phyloP scores from a whole-genome alignment of 1,140 invertebrate species.

The Drosophila yakuba region DNA sequence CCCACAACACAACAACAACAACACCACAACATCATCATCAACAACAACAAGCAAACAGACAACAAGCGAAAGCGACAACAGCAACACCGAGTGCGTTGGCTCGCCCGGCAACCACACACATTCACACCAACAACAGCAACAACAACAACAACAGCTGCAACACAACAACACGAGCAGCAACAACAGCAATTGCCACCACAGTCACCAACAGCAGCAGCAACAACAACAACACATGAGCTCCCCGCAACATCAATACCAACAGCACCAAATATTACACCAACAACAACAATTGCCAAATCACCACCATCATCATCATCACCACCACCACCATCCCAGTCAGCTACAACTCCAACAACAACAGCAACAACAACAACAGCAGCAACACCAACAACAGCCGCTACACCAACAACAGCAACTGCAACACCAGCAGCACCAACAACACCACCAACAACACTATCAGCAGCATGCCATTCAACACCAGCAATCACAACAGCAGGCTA shows the following conservation, averaged over 20 bases:
- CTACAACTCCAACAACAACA: conserved; percentile 43
- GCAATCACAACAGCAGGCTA: conserved; percentile 85
- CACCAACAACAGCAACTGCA: conserved; percentile 67
- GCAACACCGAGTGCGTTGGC: conserved; percentile 61
- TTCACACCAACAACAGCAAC: conserved; percentile 73
- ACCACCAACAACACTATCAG: conserved; percentile 74
- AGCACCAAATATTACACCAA: conserved; percentile 84
- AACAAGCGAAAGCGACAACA: conserved; percentile 66
- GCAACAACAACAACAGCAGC: conserved; percentile 62
- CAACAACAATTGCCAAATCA: conserved; percentile 76
- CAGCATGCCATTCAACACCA: conserved; percentile 83
- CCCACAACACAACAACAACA: conserved; percentile 85
- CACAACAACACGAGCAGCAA: conserved; percentile 63
- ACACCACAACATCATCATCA: conserved; percentile 72
- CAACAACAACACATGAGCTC: conserved; percentile 81
- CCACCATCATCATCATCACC: conserved; percentile 80
- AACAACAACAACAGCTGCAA: conserved; percentile 73
- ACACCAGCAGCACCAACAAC: conserved; percentile 63
- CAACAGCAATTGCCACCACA: conserved; percentile 75
- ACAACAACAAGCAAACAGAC: conserved; percentile 67
- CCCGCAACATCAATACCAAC: conserved; percentile 79
- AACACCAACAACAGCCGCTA: conserved; percentile 65
- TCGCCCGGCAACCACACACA: conserved; percentile 60
- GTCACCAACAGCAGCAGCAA: conserved; percentile 77
- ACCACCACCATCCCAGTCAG: conserved; percentile 77